These are phyloP conservation scores for Stenodema calcarata DNA, from an alignment of 2,888 invertebrate genomes.

Conservation along the genomic window DNA sequence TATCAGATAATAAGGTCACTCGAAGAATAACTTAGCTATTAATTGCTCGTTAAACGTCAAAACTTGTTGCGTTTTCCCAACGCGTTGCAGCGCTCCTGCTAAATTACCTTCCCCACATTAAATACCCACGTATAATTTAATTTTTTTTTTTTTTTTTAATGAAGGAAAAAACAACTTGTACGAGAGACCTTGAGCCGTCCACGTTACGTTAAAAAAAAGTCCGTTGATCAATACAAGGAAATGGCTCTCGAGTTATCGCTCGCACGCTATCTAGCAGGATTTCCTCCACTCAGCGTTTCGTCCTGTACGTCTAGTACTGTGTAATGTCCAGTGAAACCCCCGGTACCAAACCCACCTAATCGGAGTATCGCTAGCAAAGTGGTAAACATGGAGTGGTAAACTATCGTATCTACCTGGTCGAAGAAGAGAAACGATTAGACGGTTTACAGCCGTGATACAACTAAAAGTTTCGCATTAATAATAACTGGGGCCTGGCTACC, in stretches of 20 bases:
- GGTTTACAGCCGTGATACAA: too few relatives aligned
- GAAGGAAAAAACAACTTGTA: not conserved
- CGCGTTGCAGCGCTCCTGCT: not conserved
- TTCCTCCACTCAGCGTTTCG: slow-evolving; percentile 14
- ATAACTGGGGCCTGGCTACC: too few relatives aligned
- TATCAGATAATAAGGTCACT: too few relatives aligned
- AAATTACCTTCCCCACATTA: not conserved
- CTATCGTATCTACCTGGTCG: too few relatives aligned
- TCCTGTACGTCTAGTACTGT: not conserved
- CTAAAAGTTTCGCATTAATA: too few relatives aligned
- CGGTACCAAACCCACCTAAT: too few relatives aligned
- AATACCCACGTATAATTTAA: not conserved
- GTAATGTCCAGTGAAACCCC: not conserved
- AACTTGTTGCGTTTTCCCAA: not conserved
- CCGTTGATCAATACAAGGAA: slow-evolving; percentile 18
- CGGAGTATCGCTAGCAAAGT: too few relatives aligned
- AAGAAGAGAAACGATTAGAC: too few relatives aligned
- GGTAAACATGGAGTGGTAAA: too few relatives aligned
- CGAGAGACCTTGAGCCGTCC: not conserved
- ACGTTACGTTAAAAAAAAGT: not conserved
- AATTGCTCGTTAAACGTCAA: not conserved
- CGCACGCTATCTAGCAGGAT: slow-evolving; percentile 13
- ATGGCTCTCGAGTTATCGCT: not conserved
- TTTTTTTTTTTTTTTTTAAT: not conserved
- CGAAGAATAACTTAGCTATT: not conserved